Evolutionary conservation across 2,888 invertebrate species (phyloP), one percentile per base, ranked within the genome.

Genomic region (Eupelmus urozonus): DNA sequence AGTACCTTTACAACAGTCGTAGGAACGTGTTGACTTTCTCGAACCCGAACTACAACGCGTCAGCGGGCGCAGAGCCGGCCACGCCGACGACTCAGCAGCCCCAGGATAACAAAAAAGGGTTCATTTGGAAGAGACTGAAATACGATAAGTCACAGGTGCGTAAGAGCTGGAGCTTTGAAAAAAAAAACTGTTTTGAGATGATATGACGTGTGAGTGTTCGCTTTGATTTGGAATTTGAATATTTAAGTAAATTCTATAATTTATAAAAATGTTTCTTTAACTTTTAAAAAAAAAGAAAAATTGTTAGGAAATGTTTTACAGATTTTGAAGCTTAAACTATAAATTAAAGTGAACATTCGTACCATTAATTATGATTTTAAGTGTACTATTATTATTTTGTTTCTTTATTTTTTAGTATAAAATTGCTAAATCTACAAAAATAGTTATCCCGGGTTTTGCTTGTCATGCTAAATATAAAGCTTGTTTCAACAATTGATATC

Each of bases 41-140:
- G 60, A 97, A 97, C 91, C 97, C 97, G 2, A 97, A 96, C 88
- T 97, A 97, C 88, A 93, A 93, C 83, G 92, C 91, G 62, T 91
- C 78, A 16, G 72, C 78, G 2, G 80, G 75, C 0, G 60, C 67
- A 0, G 80, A 81, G n/a, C 18, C 71, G 20, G 90, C 91, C 55
- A 86, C 86, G 13, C 90, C 91, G 2, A 82, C 84, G 40, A 86
- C 85, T 81, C 79, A 83, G 0, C 84, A 81, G 11, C 69, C 80
- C 2, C 85, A 87, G 18, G 92, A 92, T 82, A 91, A n/a, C n/a
- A 49, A 92, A 79, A 93, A 92, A 84, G 92, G 92, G 9, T 93
- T 92, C 84, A 92, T 94, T 74, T 94, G 94, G 94, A 93, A 93
- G 83, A 93, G 95, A 85, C 93, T 96, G 82, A 96, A 95, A 90